Conservation (phyloP, 2,113 vertebrate species). For the Bothrops jararaca region DNA sequence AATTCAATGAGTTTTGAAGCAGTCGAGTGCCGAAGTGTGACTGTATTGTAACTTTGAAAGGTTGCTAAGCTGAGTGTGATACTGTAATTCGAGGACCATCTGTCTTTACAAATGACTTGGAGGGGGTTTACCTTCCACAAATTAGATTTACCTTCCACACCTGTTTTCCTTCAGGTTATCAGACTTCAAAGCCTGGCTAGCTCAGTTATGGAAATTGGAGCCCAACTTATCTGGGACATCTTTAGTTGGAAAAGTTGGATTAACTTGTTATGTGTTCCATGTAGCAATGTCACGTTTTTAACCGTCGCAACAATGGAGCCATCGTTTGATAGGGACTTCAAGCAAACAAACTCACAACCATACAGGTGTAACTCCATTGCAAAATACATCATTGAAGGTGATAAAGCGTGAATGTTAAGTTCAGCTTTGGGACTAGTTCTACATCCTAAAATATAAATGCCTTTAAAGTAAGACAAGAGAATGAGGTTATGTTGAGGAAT, state of each 20-base stretch:
- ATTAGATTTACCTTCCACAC: rapidly evolving
- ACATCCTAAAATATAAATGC: background rate
- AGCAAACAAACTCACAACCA: no score
- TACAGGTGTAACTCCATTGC: background rate
- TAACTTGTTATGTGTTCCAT: background rate
- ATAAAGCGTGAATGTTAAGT: background rate
- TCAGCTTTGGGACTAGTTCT: background rate
- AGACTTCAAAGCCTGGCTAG: background rate
- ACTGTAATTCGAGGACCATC: no score
- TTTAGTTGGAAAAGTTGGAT: background rate
- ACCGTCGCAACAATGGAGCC: slow-evolving; percentile 1
- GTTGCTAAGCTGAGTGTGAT: no score
- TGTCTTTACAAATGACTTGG: background rate
- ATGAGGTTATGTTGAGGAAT: background rate
- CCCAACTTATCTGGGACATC: background rate
- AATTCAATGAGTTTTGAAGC: no score
- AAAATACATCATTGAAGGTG: background rate
- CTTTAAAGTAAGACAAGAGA: background rate
- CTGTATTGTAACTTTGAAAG: no score
- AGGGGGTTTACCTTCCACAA: background rate
- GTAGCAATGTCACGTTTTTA: background rate
- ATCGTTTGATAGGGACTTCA: no score
- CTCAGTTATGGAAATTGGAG: background rate
- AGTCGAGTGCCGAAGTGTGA: no score
- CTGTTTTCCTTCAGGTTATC: background rate